Evolutionary conservation across 2,113 vertebrate genomes (phyloP).

Genomic region (Gambusia affinis): DNA sequence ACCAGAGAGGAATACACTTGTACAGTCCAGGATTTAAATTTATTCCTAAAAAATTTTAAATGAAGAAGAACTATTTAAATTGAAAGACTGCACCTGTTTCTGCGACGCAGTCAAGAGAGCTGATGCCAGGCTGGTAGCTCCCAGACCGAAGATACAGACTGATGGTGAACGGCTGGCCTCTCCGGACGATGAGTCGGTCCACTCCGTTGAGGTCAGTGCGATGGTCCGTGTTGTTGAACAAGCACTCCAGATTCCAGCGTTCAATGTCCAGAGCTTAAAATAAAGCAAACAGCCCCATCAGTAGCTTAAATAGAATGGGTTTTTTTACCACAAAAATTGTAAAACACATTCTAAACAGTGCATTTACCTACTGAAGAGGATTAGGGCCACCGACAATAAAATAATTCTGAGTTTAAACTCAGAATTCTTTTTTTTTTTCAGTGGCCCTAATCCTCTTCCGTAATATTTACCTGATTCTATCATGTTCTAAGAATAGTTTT

Average conservation of each 20-base stretch:
- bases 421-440: no score
- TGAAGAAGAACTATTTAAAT: neutral
- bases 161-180: slow-evolving; percentile 87
- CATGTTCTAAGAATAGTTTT: no score
- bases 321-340: no score
- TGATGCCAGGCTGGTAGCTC: slow-evolving; percentile 78
- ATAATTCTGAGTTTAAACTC: no score
- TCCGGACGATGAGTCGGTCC: slow-evolving; percentile 84
- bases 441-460: no score
- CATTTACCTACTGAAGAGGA: no score
- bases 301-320: neutral
- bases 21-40: neutral
- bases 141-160: slow-evolving; percentile 84
- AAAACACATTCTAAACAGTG: no score
- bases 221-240: slow-evolving; percentile 86
- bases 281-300: neutral
- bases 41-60: neutral
- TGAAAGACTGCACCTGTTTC: slow-evolving; percentile 82
- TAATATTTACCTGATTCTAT: no score
- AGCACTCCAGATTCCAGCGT: slow-evolving; percentile 82
- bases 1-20: neutral
- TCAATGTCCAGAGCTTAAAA: slow-evolving; percentile 84
- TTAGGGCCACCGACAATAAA: no score
- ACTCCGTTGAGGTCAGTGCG: slow-evolving; percentile 81
- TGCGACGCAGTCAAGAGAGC: slow-evolving; percentile 78